Percentiles rank a stretch among this genome's conserved stretches.
These are phyloP conservation scores for Cranoglanis bouderius DNA, from an alignment of 2,113 vertebrate genomes.

Conservation along the genomic window DNA sequence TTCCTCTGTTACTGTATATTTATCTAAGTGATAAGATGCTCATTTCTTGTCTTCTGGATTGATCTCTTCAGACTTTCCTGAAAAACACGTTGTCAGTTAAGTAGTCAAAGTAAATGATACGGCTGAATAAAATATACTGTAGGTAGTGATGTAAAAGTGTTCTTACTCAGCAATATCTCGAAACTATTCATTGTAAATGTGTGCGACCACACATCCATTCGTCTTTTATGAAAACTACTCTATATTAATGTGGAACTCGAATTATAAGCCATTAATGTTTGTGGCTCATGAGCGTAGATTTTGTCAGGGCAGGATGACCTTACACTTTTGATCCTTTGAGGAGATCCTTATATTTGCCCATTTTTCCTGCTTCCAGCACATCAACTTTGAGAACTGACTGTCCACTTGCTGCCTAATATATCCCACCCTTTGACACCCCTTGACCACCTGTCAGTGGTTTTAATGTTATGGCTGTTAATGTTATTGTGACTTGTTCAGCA, in stretches of 20 bases:
- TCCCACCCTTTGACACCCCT: too few relatives aligned
- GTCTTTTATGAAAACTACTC: neutral
- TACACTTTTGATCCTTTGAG: too few relatives aligned
- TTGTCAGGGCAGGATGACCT: neutral
- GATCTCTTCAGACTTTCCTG: neutral
- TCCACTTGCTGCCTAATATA: too few relatives aligned
- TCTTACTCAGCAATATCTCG: conserved; percentile 8
- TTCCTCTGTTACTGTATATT: neutral
- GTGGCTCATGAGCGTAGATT: neutral
- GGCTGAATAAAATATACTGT: neutral
- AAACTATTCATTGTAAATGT: neutral
- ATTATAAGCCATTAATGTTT: neutral
- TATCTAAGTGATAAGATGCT: neutral
- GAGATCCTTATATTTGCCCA: too few relatives aligned
- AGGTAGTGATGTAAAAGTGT: neutral
- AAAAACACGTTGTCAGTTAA: conserved; percentile 12
- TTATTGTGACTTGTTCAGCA: neutral
- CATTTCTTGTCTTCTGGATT: neutral
- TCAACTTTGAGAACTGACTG: too few relatives aligned
- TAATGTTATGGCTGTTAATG: too few relatives aligned
- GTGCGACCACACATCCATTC: neutral
- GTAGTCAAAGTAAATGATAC: neutral
- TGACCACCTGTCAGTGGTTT: too few relatives aligned
- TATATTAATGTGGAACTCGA: neutral
- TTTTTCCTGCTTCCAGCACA: too few relatives aligned